Evolutionary conservation across 35 echinoderm and acorn worm genomes (phyloP).

Genomic region (Diadema setosum): DNA sequence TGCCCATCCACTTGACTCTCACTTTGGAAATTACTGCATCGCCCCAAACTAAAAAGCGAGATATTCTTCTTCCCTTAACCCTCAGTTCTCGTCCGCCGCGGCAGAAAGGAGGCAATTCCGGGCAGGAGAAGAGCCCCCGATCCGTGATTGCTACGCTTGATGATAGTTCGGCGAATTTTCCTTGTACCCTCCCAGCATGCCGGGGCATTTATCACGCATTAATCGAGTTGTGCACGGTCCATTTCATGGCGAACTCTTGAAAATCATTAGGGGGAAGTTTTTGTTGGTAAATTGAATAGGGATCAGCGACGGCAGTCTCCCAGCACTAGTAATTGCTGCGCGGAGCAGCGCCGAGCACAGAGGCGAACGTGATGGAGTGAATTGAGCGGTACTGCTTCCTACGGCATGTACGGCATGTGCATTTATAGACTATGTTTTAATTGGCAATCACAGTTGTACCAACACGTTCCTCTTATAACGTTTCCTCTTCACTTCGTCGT

Average conservation of each 20-base stretch:
- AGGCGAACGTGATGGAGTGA: background rate
- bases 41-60: too few relatives aligned
- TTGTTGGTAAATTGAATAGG: background rate
- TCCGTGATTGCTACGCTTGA: background rate
- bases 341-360: background rate
- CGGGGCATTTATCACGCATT: slow-evolving; percentile 8
- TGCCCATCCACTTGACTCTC: too few relatives aligned
- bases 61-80: too few relatives aligned
- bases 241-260: background rate
- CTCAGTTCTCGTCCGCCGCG: too few relatives aligned
- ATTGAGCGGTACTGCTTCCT: background rate
- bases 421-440: slow-evolving; percentile 11
- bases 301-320: background rate
- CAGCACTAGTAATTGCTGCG: background rate
- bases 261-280: slow-evolving; percentile 7
- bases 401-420: background rate
- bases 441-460: slow-evolving; percentile 4
- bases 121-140: background rate
- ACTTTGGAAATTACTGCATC: too few relatives aligned
- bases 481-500: too few relatives aligned
- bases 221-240: slow-evolving; percentile 11
- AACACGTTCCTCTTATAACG: slow-evolving; percentile 5
- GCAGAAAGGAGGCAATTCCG: background rate
- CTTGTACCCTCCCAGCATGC: background rate
- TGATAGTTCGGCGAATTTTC: background rate